Base-by-base conservation (phyloP, 2,113 vertebrate species). In the Tamias sibiricus region DNA sequence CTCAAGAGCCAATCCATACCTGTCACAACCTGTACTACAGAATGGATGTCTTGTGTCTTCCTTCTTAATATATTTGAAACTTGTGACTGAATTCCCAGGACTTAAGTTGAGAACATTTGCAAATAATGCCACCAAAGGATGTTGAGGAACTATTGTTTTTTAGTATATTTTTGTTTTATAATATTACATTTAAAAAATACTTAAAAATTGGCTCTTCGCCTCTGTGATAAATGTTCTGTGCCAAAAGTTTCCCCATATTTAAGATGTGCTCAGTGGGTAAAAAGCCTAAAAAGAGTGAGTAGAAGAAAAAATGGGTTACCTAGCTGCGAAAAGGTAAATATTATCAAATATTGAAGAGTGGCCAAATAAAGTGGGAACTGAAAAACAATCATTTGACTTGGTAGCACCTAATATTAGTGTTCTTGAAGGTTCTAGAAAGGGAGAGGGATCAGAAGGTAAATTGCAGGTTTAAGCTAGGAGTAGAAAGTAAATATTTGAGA, bases 331-430 rank as follows among this genome's bases (percentile, higher is more conserved):
- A 83, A 68, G 52, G 8, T 91, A 30, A 62, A 9, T 91, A 49
- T 82, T 83, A 30, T 28, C 59, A 71, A 77, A 71, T 77, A 64
- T 49, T 54, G 42, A 77, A 87, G 69, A 57, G 10, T 76, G 30
- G 30, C 72, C 64, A 91, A 42, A 40, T 59, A 75, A 82, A 52
- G 30, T 87, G 14, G 40, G 17, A 88, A 76, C n/a, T 82, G 20
- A 90, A 81, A 90, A 91, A 32, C 37, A 81, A 2, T 82, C 52
- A 66, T 86, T 82, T 93, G 59, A 95, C 54, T 93, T 75, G 49
- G 20, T 90, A 84, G 40, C 49, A 32, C 32, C 84, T 95, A 90
- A 32, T 80, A 62, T 68, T 68, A 95, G 12, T 91, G 30, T 91
- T 52, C 57, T 91, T 91, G 11, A 77, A 40, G 28, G 32, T 77